phyloP scores from a whole-genome alignment of 2,113 vertebrate genomes.

The Chlorocebus sabaeus region DNA sequence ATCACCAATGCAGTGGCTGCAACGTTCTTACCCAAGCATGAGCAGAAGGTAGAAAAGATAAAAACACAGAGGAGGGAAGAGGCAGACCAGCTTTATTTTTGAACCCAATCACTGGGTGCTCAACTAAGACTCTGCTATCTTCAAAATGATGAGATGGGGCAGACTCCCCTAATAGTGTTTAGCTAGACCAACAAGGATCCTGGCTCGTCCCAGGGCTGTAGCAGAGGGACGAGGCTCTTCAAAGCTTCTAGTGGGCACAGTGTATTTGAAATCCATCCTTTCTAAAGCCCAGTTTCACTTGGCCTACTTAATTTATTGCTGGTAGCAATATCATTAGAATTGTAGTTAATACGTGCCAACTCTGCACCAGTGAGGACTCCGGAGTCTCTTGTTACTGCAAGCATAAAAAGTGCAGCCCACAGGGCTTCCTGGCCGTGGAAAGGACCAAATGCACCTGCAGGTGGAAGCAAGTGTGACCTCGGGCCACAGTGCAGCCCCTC shows the following conservation, averaged over 20 bases:
- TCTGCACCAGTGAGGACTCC: neutral
- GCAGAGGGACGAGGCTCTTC: neutral
- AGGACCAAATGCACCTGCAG: fast-evolving
- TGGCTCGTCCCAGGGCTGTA: neutral
- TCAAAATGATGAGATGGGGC: fast-evolving
- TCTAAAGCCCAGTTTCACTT: neutral
- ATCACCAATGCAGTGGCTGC: fast-evolving
- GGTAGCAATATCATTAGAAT: neutral
- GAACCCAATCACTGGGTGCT: neutral
- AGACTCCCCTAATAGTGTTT: neutral
- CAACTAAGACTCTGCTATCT: neutral
- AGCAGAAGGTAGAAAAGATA: neutral
- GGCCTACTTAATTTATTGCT: neutral
- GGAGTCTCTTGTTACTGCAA: neutral
- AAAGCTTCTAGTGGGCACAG: neutral
- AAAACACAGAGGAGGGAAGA: neutral
- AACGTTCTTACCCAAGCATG: neutral
- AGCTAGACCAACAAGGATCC: too few relatives aligned
- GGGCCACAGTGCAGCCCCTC: fast-evolving
- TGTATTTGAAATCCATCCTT: fast-evolving
- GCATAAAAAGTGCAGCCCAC: neutral
- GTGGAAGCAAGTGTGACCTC: fast-evolving
- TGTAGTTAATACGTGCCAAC: neutral
- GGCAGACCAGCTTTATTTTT: neutral
- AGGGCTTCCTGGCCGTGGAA: fast-evolving